Conservation (phyloP, 2,113 vertebrate species). For the Hippocampus mohnikei region DNA sequence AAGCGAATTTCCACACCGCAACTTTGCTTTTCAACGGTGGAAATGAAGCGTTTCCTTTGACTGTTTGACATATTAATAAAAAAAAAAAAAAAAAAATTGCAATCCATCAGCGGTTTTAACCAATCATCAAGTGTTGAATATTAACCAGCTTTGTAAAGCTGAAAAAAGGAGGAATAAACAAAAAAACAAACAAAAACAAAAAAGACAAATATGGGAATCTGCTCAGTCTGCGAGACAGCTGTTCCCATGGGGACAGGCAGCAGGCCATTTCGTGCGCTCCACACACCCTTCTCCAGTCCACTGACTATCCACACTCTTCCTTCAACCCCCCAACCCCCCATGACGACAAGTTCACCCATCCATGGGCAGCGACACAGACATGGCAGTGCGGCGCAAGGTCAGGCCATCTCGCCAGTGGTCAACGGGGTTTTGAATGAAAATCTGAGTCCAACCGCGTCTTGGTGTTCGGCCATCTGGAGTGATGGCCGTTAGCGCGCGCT, state of each 20-base stretch:
- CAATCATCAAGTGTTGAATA: background rate
- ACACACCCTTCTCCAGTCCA: constrained; percentile 40
- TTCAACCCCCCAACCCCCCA: background rate
- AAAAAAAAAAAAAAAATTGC: background rate
- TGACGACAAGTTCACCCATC: background rate
- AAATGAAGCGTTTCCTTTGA: background rate
- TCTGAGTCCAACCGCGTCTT: constrained; percentile 56
- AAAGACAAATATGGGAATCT: constrained; percentile 40
- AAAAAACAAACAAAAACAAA: constrained; percentile 4
- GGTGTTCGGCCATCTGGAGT: constrained; percentile 62
- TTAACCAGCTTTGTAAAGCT: background rate
- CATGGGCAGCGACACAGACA: constrained; percentile 24
- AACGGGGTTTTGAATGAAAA: constrained; percentile 57
- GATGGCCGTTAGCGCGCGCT: constrained; percentile 17
- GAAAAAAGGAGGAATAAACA: background rate
- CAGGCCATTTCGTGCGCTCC: constrained; percentile 45
- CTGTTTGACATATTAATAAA: background rate
- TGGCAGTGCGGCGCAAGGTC: constrained; percentile 46
- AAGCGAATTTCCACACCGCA: constrained; percentile 12
- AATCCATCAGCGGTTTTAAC: background rate
- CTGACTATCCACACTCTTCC: constrained; percentile 19
- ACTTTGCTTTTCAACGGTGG: background rate
- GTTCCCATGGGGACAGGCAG: constrained; percentile 66
- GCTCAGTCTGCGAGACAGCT: constrained; percentile 64
- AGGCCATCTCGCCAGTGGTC: constrained; percentile 58